Conservation (phyloP, 2,797 vertebrate species). For the Peromyscus nudipes region DNA sequence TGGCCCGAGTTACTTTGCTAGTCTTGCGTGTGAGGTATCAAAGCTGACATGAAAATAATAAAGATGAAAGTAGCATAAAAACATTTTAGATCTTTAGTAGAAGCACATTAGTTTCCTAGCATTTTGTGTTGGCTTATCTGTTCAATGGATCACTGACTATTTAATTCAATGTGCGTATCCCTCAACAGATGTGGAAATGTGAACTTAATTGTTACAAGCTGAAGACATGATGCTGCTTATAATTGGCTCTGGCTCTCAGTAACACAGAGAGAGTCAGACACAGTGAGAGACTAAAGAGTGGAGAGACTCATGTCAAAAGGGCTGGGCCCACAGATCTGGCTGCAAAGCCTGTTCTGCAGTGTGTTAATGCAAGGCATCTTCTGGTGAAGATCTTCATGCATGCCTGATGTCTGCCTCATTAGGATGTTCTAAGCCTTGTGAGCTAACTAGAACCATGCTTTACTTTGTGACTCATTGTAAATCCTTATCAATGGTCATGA, state of each 20-base stretch:
- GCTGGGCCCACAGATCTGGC: neutral
- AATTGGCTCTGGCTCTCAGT: neutral
- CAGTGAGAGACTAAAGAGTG: fast-evolving
- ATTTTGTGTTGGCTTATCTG: neutral
- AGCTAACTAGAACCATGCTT: neutral
- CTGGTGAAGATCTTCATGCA: too few species aligned
- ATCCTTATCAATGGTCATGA: neutral
- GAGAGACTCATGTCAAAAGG: fast-evolving
- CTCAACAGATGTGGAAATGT: neutral
- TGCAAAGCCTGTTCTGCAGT: neutral
- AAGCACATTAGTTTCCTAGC: neutral
- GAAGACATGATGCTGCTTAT: neutral
- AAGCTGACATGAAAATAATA: neutral
- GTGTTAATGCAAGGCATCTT: fast-evolving
- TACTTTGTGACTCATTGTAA: neutral
- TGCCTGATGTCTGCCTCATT: fast-evolving
- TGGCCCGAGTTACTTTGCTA: neutral
- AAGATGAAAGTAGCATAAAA: neutral
- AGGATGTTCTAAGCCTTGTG: neutral
- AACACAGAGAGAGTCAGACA: too few species aligned
- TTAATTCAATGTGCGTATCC: neutral
- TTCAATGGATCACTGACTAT: neutral
- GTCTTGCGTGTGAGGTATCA: neutral
- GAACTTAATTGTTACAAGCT: neutral
- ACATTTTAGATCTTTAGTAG: neutral